Base-by-base conservation (phyloP, 1,140 invertebrate species). In the Penaeus indicus region DNA sequence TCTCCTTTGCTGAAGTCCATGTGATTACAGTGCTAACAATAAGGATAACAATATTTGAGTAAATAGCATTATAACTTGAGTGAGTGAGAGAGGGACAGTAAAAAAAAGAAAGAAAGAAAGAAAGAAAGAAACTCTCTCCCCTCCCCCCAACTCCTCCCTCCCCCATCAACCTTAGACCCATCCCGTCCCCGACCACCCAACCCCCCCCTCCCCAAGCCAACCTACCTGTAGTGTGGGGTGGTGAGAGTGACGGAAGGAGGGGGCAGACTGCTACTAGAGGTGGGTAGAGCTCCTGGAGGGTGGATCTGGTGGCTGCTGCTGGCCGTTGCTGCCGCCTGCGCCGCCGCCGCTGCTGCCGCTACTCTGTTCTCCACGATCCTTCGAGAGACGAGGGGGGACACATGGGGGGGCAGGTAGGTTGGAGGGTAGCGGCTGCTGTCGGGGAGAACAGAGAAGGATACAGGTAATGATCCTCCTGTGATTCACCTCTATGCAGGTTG, bases 351-450 rank as follows among this genome's bases (percentile, higher is more conserved):
- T 13, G 72, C 85, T 21, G 42, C 85, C 63, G 85, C 63, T 47
- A 75, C 80, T 64, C 85, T 83, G 85, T 62, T 91, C 79, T 90
- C 90, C 85, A 91, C 90, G 72, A 89, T 89, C 90, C 90, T 91
- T 89, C 90, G 88, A 87, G 90, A 91, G 84, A 91, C 90, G 88
- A 91, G 90, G 90, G 90, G 90, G 88, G 90, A 91, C 88, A 89
- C 90, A 89, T 91, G 90, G 87, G 90, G 90, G 81, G 90, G 90
- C 80, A 89, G 89, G 90, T 91, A 91, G 88, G 82, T 88, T 78
- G 90, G 90, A 62, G 90, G 90, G 86, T 86, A 90, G 69, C 90
- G 85, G 86, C 85, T 83, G 84, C 88, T 85, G 84, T 72, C 25
- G 60, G 78, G 62, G 54, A 69, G 85, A 62, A 38, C 21, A 19